Base-by-base conservation (phyloP, 1,140 invertebrate species). In the Odontomachus brunneus region DNA sequence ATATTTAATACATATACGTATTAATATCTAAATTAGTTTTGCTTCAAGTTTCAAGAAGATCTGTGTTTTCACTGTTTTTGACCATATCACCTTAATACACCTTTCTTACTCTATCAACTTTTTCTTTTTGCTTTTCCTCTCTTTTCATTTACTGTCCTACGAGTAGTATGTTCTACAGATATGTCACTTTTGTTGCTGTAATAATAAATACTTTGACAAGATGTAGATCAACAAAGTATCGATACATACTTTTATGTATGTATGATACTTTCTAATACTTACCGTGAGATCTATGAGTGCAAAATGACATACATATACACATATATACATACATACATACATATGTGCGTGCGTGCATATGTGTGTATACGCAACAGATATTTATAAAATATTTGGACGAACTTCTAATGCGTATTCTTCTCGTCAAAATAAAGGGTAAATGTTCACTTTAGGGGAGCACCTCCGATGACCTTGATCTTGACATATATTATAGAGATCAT, bases 261-360 rank as follows among this genome's bases (percentile, higher is more conserved):
- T 86, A 83, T 63, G 33, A 73, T 78, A 73, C 26, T 85, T 63
- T 84, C 53, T 87, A 87, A 84, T 87, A 90, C 87, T 88, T 90
- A 90, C 69, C 86, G 82, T 81, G 62, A 49, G 84, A 84, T 74
- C 69, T 85, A 87, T 90, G 88, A 87, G 88, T 89, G 88, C 89
- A 90, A 88, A 89, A 78, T 91, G 89, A 92, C 87, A 90, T 80
- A 80, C 88, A 91, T 90, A 90, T 89, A 91, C 9, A 85, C 55
- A 57, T 82, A 87, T 89, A 88, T 89, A 87, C 83, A 88, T 87
- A 85, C 88, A 90, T 85, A 88, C 67, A 89, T 89, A 91, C 84
- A 89, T 44, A 44, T 88, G 89, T 88, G 90, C 87, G 5, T 5
- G 5, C 5, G 5, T 33, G 5, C 5, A 33, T 33, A 33, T 33